Evolutionary conservation across 2,113 vertebrate genomes (phyloP).

Genomic region (Upupa epops): DNA sequence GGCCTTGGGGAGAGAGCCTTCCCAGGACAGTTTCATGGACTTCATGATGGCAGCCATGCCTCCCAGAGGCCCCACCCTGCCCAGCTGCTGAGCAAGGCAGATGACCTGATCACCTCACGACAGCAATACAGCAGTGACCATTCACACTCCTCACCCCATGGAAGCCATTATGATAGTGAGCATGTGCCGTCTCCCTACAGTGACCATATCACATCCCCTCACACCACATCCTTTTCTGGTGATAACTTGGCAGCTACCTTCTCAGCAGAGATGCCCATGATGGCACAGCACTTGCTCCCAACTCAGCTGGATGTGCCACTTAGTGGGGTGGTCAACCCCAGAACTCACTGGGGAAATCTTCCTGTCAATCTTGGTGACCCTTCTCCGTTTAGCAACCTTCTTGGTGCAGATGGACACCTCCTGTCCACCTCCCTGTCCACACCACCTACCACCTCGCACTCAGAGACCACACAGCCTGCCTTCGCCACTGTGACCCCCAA

Average conservation of each 20-base stretch:
- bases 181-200: constrained; percentile 95
- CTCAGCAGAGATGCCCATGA: constrained; percentile 89
- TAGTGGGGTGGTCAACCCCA: constrained; percentile 86
- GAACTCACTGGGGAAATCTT: constrained; percentile 92
- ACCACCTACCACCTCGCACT: constrained; percentile 90
- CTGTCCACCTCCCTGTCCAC: constrained; percentile 97
- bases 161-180: constrained; percentile 96
- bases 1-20: constrained; percentile 90
- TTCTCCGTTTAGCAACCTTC: constrained; percentile 90
- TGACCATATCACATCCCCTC: constrained; percentile 93
- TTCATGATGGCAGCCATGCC: constrained; percentile 83
- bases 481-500: constrained; percentile 86
- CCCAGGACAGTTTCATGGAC: constrained; percentile 84
- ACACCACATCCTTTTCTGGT: constrained; percentile 81
- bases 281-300: constrained; percentile 84
- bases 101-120: constrained; percentile 85
- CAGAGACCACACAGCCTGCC: constrained; percentile 91
- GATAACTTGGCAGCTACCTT: constrained; percentile 84
- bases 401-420: constrained; percentile 91
- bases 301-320: constrained; percentile 90
- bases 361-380: constrained; percentile 89
- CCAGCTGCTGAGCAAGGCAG: constrained; percentile 89
- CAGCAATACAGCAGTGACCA: constrained; percentile 88
- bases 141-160: constrained; percentile 87
- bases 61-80: constrained; percentile 85